Conservation (phyloP, 2,797 vertebrate genomes). For the Mastacembelus armatus region DNA sequence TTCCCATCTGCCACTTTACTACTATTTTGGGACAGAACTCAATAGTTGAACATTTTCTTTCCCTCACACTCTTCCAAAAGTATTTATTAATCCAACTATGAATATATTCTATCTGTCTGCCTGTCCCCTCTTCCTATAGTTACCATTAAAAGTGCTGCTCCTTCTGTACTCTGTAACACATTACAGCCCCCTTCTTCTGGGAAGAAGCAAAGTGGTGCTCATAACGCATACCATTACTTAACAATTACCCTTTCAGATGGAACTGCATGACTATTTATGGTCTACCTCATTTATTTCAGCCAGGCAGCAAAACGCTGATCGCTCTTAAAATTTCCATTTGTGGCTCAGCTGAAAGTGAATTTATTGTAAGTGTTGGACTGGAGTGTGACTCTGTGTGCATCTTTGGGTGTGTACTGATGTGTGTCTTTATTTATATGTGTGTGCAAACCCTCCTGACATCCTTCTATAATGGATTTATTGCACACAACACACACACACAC, state of each 20-base stretch:
- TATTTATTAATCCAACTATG: slow-evolving; percentile 20
- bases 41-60: slow-evolving; percentile 9
- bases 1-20: slow-evolving; percentile 10
- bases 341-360: slow-evolving; percentile 50
- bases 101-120: slow-evolving; percentile 25
- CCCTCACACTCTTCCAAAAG: background rate
- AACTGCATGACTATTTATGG: slow-evolving; percentile 72
- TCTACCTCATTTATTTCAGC: slow-evolving; percentile 68
- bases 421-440: background rate
- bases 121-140: slow-evolving; percentile 18
- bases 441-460: background rate
- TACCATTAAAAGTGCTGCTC: slow-evolving; percentile 20
- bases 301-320: slow-evolving; percentile 67
- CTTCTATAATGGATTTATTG: background rate
- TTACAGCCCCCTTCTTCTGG: slow-evolving; percentile 34
- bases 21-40: slow-evolving; percentile 4
- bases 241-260: slow-evolving; percentile 78
- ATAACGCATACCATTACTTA: slow-evolving; percentile 71
- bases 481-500: background rate
- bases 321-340: slow-evolving; percentile 65
- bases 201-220: slow-evolving; percentile 64
- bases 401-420: slow-evolving; percentile 6
- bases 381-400: slow-evolving; percentile 40
- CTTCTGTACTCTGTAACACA: slow-evolving; percentile 23
- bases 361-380: slow-evolving; percentile 52